A percentile compares a stretch with the other conserved stretches of the same genome.
phyloP scores from a whole-genome alignment of 23 tunicate genomes.

The Trididemnum nubilum region DNA sequence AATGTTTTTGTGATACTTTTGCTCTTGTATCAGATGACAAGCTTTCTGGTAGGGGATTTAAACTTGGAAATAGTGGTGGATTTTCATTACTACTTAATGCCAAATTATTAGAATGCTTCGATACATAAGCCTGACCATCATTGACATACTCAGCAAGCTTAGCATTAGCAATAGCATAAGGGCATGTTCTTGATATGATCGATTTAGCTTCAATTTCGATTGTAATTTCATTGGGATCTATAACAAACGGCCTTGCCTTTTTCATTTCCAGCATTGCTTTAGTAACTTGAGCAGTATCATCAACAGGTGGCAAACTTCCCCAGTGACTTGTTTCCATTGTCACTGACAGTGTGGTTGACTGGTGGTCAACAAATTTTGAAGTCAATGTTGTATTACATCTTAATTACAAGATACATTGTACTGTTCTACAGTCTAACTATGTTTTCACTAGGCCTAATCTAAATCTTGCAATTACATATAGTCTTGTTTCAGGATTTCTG shows the following conservation, averaged over 20 bases:
- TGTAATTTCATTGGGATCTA: not conserved
- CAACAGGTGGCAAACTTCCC: constrained; percentile 11
- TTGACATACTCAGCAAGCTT: constrained; percentile 2
- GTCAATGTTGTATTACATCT: too few relatives aligned
- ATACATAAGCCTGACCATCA: not conserved
- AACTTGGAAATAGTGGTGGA: constrained; percentile 7
- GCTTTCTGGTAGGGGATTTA: not conserved
- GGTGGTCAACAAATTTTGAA: too few relatives aligned
- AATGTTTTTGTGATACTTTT: not conserved
- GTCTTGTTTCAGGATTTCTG: too few relatives aligned
- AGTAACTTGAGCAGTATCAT: constrained; percentile 9
- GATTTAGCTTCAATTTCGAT: not conserved
- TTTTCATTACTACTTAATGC: not conserved
- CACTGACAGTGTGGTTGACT: too few relatives aligned
- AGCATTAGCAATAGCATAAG: not conserved
- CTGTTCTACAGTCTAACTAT: too few relatives aligned
- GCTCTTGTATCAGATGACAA: not conserved
- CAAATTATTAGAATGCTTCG: constrained; percentile 18
- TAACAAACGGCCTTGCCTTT: not conserved
- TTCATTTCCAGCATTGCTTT: constrained; percentile 29
- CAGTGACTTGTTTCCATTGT: not conserved
- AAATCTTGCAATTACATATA: too few relatives aligned
- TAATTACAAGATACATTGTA: too few relatives aligned
- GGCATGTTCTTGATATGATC: not conserved
- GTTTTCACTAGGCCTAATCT: too few relatives aligned